Evolutionary conservation across 2,888 invertebrate genomes (phyloP).

Genomic region (Neoitamus cyanurus): DNA sequence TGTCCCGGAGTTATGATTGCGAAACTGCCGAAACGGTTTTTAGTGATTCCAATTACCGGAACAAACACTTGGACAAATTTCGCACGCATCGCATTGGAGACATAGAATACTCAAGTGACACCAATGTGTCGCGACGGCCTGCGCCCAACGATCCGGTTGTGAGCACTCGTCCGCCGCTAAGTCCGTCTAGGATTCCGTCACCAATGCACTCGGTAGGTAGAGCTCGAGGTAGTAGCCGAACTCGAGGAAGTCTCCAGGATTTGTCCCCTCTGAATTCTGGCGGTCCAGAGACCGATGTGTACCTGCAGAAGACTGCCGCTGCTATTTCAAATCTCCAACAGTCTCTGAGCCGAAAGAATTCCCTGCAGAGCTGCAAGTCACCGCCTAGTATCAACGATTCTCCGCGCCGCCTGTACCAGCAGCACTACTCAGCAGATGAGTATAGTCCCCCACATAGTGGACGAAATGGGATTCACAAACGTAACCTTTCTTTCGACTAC

Average conservation of each 20-base stretch:
- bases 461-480: slow-evolving; percentile 52
- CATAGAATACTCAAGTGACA: slow-evolving; percentile 65
- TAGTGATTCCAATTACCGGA: slow-evolving; percentile 59
- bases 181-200: slow-evolving; percentile 81
- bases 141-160: slow-evolving; percentile 21
- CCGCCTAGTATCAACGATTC: slow-evolving; percentile 50
- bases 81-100: slow-evolving; percentile 59
- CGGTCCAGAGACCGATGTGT: slow-evolving; percentile 66
- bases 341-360: slow-evolving; percentile 63
- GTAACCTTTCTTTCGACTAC: slow-evolving; percentile 55
- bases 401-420: slow-evolving; percentile 49
- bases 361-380: slow-evolving; percentile 60
- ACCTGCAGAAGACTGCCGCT: slow-evolving; percentile 69
- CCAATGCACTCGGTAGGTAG: slow-evolving; percentile 76
- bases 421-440: slow-evolving; percentile 59
- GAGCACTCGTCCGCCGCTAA: slow-evolving; percentile 62
- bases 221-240: slow-evolving; percentile 65
- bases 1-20: slow-evolving; percentile 66
- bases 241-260: slow-evolving; percentile 59
- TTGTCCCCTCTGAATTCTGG: slow-evolving; percentile 47
- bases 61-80: slow-evolving; percentile 62
- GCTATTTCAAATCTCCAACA: slow-evolving; percentile 63
- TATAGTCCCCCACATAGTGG: slow-evolving; percentile 62
- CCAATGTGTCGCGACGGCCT: slow-evolving; percentile 52
- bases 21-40: slow-evolving; percentile 57